These are phyloP conservation scores for Ericerus pela DNA, from an alignment of 1,140 invertebrate species.

Conservation along the genomic window DNA sequence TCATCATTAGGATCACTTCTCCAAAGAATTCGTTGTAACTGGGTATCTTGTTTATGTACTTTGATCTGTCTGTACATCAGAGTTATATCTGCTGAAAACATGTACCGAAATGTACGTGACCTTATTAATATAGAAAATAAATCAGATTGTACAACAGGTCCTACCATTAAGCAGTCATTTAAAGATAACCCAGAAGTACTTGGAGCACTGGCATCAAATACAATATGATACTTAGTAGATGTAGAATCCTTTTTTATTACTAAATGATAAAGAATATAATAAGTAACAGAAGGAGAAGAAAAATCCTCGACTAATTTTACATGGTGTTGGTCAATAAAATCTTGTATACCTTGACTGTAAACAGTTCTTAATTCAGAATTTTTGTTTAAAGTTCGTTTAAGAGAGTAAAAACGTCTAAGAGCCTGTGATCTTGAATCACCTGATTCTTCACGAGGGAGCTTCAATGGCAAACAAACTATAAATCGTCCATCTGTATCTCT, in stretches of 20 bases:
- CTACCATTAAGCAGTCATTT: slow-evolving; percentile 18
- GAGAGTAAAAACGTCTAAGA: not conserved
- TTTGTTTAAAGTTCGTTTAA: not conserved
- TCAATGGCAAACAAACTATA: slow-evolving; percentile 16
- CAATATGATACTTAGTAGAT: slow-evolving; percentile 18
- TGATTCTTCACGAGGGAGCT: not conserved
- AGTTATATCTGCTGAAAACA: slow-evolving; percentile 20
- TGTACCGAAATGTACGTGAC: slow-evolving; percentile 19
- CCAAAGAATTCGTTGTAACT: slow-evolving; percentile 17
- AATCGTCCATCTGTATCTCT: slow-evolving; percentile 10
- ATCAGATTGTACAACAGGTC: slow-evolving; percentile 18
- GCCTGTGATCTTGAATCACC: slow-evolving; percentile 10
- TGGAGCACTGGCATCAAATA: slow-evolving; percentile 19
- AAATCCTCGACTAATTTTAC: not conserved
- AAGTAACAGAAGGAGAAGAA: not conserved
- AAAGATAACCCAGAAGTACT: slow-evolving; percentile 18
- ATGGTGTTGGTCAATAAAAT: slow-evolving; percentile 14
- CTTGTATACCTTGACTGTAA: slow-evolving; percentile 10
- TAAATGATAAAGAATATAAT: slow-evolving; percentile 17
- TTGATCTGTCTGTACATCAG: slow-evolving; percentile 22
- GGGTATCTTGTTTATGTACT: not conserved
- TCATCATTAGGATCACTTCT: slow-evolving; percentile 1
- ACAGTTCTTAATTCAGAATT: not conserved
- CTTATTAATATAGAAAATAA: slow-evolving; percentile 16
- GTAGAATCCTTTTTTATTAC: slow-evolving; percentile 16